Evolutionary conservation across 2,113 vertebrate genomes (phyloP).

Genomic region (Silurus glanis): DNA sequence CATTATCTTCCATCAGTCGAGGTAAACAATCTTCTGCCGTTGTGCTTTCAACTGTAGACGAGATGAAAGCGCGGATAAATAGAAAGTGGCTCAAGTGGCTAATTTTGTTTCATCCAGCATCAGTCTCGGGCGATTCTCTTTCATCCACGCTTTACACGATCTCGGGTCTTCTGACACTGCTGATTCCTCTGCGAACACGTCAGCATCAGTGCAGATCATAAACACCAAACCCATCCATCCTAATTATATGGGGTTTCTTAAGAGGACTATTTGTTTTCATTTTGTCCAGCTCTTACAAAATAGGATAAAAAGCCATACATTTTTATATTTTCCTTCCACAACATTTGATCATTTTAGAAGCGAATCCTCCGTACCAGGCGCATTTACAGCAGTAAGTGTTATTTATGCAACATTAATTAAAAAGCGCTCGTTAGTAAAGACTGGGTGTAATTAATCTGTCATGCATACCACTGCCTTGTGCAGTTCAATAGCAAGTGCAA

Average conservation of each 20-base stretch:
- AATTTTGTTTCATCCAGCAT: slow-evolving; percentile 8
- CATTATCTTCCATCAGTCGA: slow-evolving; percentile 21
- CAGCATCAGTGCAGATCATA: slow-evolving; percentile 41
- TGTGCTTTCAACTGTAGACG: background rate
- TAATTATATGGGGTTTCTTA: slow-evolving; percentile 22
- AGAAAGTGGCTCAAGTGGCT: slow-evolving; percentile 20
- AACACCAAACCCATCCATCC: slow-evolving; percentile 46
- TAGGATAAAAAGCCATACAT: background rate
- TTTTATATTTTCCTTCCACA: background rate
- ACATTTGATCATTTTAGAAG: background rate
- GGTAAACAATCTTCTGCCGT: background rate
- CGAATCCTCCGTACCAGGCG: background rate
- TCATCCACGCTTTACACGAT: slow-evolving; percentile 37
- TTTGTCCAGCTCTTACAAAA: slow-evolving; percentile 13
- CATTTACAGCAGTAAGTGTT: slow-evolving; percentile 19
- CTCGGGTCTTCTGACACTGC: slow-evolving; percentile 40
- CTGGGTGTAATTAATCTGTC: slow-evolving; percentile 42
- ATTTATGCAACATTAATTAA: slow-evolving; percentile 37
- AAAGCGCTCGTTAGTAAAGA: slow-evolving; percentile 37
- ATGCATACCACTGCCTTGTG: slow-evolving; percentile 13
- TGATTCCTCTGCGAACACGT: slow-evolving; percentile 49
- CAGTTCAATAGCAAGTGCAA: background rate
- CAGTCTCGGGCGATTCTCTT: slow-evolving; percentile 5
- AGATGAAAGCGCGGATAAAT: slow-evolving; percentile 20
- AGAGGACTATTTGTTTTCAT: slow-evolving; percentile 49